A percentile compares a stretch with the other conserved stretches of the same genome.
phyloP scores from a whole-genome alignment of 2,113 vertebrate genomes.

The Myocastor coypus region DNA sequence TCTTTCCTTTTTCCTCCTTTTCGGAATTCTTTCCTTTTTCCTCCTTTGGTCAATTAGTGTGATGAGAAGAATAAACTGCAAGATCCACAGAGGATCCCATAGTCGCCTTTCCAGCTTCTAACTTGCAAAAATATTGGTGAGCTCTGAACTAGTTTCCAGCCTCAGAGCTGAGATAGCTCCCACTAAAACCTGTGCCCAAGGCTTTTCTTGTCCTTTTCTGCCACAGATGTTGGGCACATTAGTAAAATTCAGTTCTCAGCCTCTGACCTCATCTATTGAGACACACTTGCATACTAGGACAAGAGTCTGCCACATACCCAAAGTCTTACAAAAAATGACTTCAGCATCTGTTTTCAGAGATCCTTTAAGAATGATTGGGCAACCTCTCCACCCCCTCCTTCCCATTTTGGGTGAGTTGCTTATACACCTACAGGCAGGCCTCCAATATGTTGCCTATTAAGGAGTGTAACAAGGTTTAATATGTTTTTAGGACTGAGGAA shows the following conservation, averaged over 20 bases:
- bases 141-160: neutral
- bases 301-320: neutral
- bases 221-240: neutral
- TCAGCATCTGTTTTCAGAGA: conserved; percentile 28
- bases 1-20: neutral
- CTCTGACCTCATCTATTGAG: neutral
- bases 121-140: neutral
- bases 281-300: neutral
- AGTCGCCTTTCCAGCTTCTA: neutral
- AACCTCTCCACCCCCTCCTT: too few species aligned
- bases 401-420: neutral
- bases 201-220: neutral
- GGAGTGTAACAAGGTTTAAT: conserved; percentile 69
- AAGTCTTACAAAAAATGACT: neutral
- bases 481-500: conserved; percentile 70
- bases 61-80: neutral
- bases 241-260: neutral
- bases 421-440: conserved; percentile 56
- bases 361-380: neutral
- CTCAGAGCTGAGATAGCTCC: neutral
- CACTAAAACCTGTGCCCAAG: neutral
- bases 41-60: neutral
- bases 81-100: neutral
- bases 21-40: neutral
- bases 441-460: conserved; percentile 55